phyloP scores from a whole-genome alignment of 2,888 invertebrate species.

The Drosophila hamatofila region DNA sequence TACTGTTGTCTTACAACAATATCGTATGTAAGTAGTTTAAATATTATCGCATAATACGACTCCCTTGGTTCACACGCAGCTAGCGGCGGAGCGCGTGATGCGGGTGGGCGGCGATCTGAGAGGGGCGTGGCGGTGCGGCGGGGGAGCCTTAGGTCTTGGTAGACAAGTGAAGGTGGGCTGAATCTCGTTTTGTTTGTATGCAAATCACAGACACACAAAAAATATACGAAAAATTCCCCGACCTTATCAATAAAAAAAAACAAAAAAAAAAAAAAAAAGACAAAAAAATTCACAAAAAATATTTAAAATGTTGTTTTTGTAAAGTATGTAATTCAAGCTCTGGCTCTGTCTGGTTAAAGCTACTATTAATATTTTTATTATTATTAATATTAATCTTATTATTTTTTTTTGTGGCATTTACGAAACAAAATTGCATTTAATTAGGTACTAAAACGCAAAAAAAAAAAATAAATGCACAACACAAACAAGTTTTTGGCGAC shows the following conservation, averaged over 20 bases:
- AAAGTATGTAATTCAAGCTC: too few relatives aligned
- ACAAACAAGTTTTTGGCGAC: constrained; percentile 42
- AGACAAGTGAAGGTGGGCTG: background rate
- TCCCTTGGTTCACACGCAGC: constrained; percentile 47
- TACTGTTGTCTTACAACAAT: constrained; percentile 22
- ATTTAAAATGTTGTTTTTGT: constrained; percentile 22
- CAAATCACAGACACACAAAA: constrained; percentile 34
- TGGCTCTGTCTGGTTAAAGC: background rate
- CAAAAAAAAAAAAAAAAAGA: constrained; percentile 47
- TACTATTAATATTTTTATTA: constrained; percentile 3
- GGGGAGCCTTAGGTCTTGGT: background rate
- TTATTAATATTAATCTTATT: constrained; percentile 4
- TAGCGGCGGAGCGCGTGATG: background rate
- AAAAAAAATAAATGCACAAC: background rate
- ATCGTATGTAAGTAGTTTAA: constrained; percentile 32
- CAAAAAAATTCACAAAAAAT: background rate
- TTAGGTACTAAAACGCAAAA: constrained; percentile 17
- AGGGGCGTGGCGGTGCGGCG: background rate
- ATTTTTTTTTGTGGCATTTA: constrained; percentile 17
- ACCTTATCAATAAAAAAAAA: constrained; percentile 28
- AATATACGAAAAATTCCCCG: too few relatives aligned
- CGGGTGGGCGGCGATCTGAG: background rate
- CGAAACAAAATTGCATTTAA: constrained; percentile 42
- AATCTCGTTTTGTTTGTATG: constrained; percentile 60
- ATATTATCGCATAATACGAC: constrained; percentile 53